These are phyloP conservation scores for Harmothoe impar DNA, from an alignment of 2,888 invertebrate species.

Conservation along the genomic window DNA sequence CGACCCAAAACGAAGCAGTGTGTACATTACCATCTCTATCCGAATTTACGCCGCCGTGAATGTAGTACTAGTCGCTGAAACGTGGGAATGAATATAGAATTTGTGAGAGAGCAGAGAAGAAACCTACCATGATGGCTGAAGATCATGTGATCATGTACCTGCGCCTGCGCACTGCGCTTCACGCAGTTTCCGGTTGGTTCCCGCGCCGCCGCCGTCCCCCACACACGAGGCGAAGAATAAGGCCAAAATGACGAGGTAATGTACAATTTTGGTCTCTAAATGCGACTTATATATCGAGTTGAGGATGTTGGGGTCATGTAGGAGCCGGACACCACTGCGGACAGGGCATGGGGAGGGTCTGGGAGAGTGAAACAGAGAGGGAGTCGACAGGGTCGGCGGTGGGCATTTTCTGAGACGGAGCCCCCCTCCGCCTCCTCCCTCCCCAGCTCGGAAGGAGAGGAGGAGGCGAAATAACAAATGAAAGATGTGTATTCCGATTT, in stretches of 20 bases:
- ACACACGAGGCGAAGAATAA: conserved; percentile 53
- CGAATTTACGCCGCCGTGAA: not conserved
- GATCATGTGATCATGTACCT: conserved; percentile 63
- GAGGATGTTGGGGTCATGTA: conserved; percentile 26
- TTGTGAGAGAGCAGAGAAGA: not conserved
- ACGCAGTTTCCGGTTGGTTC: conserved; percentile 61
- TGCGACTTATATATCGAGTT: not conserved
- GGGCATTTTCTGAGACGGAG: conserved; percentile 52
- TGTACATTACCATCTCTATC: not conserved
- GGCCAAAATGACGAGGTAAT: conserved; percentile 65
- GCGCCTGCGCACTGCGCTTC: conserved; percentile 39
- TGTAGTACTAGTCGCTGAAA: not conserved
- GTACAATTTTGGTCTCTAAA: not conserved
- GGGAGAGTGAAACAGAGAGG: not conserved
- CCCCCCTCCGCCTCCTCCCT: conserved; percentile 29
- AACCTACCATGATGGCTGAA: conserved; percentile 65
- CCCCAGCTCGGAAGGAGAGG: conserved; percentile 41
- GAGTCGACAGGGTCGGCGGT: conserved; percentile 42
- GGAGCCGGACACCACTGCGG: not conserved
- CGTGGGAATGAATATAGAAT: not conserved
- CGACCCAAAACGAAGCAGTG: not conserved
- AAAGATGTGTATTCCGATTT: conserved; percentile 59
- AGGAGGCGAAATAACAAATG: conserved; percentile 56
- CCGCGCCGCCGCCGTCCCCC: conserved; percentile 53
- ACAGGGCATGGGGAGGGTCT: not conserved